Conservation (phyloP, 2,113 vertebrate genomes). For the Lathamus discolor region DNA sequence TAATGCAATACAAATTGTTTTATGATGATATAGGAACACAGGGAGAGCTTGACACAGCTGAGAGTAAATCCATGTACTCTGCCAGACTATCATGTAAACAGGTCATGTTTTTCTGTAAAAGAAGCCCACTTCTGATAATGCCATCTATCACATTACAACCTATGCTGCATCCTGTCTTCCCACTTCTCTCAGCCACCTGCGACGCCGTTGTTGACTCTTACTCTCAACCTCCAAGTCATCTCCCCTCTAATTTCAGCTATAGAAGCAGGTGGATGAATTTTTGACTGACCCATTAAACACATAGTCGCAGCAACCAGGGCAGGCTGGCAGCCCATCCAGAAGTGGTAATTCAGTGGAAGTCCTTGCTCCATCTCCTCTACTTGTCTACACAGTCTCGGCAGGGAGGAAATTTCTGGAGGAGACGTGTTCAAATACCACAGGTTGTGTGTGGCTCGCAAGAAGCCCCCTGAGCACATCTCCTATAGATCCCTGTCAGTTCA, state of each 20-base stretch:
- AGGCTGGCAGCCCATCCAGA: neutral
- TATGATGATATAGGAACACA: neutral
- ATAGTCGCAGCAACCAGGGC: neutral
- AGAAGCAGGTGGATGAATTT: neutral
- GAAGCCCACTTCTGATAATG: neutral
- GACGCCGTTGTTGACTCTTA: neutral
- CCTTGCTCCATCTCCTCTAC: neutral
- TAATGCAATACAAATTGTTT: neutral
- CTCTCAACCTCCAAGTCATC: neutral
- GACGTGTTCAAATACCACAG: neutral
- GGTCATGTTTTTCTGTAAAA: neutral
- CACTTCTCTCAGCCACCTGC: neutral
- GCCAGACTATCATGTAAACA: neutral
- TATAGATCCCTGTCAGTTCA: accelerated
- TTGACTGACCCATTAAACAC: neutral
- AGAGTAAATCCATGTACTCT: neutral
- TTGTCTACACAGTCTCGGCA: neutral
- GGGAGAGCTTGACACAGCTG: neutral
- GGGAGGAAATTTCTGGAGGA: neutral
- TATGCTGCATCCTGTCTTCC: neutral
- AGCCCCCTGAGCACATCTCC: neutral
- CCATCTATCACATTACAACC: neutral
- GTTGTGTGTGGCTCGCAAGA: neutral
- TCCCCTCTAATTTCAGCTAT: accelerated
- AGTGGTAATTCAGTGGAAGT: neutral